A percentile compares a stretch with the other conserved stretches of the same genome.
phyloP scores from a whole-genome alignment of 2,113 vertebrate species.

The Sialia sialis region DNA sequence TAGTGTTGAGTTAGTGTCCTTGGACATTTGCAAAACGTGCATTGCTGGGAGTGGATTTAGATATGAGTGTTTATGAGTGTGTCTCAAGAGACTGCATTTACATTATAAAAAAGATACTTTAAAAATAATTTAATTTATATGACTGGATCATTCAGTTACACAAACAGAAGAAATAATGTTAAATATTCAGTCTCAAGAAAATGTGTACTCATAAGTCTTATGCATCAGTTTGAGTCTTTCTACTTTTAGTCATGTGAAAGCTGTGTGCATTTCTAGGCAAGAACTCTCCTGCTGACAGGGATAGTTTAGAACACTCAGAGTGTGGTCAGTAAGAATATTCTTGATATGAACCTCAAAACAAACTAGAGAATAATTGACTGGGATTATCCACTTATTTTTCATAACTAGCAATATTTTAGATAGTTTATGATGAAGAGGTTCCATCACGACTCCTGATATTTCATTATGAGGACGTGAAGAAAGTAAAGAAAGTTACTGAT shows the following conservation, averaged over 20 bases:
- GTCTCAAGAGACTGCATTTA: not conserved
- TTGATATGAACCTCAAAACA: not conserved
- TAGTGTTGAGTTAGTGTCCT: not conserved
- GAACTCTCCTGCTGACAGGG: not conserved
- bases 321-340: not conserved
- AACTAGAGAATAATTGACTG: not conserved
- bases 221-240: not conserved
- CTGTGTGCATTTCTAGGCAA: not conserved
- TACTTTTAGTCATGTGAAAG: not conserved
- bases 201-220: not conserved
- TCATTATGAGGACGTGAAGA: not conserved
- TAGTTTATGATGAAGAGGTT: not conserved
- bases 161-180: not conserved
- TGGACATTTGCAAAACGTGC: not conserved
- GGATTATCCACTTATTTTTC: not conserved
- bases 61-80: not conserved
- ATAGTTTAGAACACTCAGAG: fast-evolving
- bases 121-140: not conserved
- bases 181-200: not conserved
- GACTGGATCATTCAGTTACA: not conserved
- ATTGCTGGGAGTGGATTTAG: not conserved
- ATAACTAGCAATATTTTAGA: not conserved
- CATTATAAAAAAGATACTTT: not conserved
- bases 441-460: not conserved
- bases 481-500: not conserved